Conservation (phyloP, 1,140 invertebrate genomes). For the Cephus cinctus region DNA sequence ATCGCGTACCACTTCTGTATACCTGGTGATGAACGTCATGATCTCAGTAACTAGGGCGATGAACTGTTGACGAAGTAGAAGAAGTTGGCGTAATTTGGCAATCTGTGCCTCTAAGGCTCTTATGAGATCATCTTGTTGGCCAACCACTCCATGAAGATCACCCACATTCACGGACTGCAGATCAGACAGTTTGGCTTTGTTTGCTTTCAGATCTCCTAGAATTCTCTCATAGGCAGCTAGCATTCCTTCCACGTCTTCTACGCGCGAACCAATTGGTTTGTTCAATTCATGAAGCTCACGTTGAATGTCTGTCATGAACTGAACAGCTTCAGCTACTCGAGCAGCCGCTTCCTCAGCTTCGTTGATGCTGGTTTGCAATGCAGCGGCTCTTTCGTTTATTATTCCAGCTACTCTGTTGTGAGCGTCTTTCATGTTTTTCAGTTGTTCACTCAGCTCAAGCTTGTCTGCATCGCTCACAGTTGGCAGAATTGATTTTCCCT, state of each 20-base stretch:
- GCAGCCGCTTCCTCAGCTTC: conserved; percentile 77
- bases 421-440: conserved; percentile 75
- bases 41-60: conserved; percentile 83
- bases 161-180: conserved; percentile 72
- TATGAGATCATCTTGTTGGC: conserved; percentile 82
- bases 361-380: conserved; percentile 72
- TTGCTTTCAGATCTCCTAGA: conserved; percentile 75
- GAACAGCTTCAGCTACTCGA: conserved; percentile 75
- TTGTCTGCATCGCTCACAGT: conserved; percentile 84
- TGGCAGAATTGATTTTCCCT: conserved; percentile 77
- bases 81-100: conserved; percentile 71
- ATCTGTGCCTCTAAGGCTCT: conserved; percentile 81
- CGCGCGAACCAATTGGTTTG: conserved; percentile 80
- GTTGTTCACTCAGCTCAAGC: conserved; percentile 73
- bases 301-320: conserved; percentile 78
- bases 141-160: conserved; percentile 75
- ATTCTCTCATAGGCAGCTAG: conserved; percentile 77
- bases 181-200: conserved; percentile 76
- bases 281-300: conserved; percentile 79
- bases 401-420: conserved; percentile 70
- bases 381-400: conserved; percentile 73
- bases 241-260: conserved; percentile 80
- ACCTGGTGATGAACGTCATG: conserved; percentile 81
- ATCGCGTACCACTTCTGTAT: conserved; percentile 80
- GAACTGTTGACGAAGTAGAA: conserved; percentile 83